Base-by-base conservation (phyloP, 64 coral and sea anemone genomes). In the Pocillopora damicornis region DNA sequence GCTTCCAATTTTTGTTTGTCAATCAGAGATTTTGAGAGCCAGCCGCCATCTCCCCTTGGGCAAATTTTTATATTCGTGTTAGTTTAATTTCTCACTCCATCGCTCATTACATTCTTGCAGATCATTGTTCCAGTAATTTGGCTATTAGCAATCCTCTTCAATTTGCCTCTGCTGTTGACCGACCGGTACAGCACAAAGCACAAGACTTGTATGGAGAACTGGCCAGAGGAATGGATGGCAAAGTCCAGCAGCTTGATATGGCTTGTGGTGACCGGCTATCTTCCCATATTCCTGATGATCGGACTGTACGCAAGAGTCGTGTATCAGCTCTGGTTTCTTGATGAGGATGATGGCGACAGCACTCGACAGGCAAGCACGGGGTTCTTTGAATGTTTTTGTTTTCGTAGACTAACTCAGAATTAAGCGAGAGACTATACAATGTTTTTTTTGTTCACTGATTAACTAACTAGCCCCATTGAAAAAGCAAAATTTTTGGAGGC, bases 171-270 rank as follows among this genome's bases (percentile, higher is more conserved):
- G 36, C 61, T 82, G 30, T 2, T 83, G 9, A 73, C 62, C 35
- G 36, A 17, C 79, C 30, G 1, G 0, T 90, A 90, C 71, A 83
- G 38, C 72, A 79, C 42, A 42, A 16, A 61, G 2, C 61, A 58
- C 1, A 35, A 83, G 57, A 65, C 63, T 18, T 90, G 89, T 15
- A 63, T 76, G 8, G 79, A 90, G 11, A 36, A 79, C 7, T 90
- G 89, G 89, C 15, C 51, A 25, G 10, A 83, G 9, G 14, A 26
- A 3, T 61, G 68, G 34, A 35, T 82, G 56, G 60, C 78, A 15
- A 90, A 90, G 58, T 69, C 58, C 2, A 82, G 83, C 58, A 90
- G 79, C 35, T 63, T 90, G 66, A 13, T 11, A 1, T 90, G 89
- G 78, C 72, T 76, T 74, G 6, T 90, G 8, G 26, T 83, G 1